These are phyloP conservation scores for Aldabrachelys gigantea DNA, from an alignment of 2,113 vertebrate species.

Conservation along the genomic window DNA sequence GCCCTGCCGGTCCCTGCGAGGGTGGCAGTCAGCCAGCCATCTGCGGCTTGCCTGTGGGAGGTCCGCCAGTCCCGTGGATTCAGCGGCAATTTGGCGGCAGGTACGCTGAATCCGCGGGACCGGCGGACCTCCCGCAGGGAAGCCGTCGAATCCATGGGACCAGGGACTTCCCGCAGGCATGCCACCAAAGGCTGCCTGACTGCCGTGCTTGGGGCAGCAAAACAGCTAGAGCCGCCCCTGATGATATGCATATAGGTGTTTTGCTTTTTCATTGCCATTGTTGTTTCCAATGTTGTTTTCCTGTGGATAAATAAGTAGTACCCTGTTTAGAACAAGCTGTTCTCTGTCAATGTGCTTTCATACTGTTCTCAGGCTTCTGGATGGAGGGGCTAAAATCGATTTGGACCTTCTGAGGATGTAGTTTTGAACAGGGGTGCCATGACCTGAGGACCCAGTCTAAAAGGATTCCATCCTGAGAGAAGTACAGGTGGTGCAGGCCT, in stretches of 20 bases:
- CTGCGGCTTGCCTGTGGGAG: too few species aligned
- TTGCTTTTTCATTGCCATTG: rapidly evolving
- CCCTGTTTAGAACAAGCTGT: not conserved
- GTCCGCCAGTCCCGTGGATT: too few species aligned
- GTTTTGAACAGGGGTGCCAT: not conserved
- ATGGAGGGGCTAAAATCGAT: not conserved
- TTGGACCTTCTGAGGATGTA: not conserved
- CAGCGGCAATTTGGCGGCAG: too few species aligned
- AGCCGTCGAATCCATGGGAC: too few species aligned
- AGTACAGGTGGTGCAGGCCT: not conserved
- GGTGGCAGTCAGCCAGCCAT: too few species aligned
- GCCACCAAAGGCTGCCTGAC: too few species aligned
- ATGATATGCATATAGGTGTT: not conserved
- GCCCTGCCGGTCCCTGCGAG: too few species aligned
- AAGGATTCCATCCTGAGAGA: not conserved
- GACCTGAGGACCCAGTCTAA: not conserved
- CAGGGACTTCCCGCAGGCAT: too few species aligned
- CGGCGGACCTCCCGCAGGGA: too few species aligned
- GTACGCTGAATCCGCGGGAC: too few species aligned
- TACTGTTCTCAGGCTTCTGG: not conserved
- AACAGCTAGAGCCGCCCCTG: not conserved
- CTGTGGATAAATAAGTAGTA: not conserved
- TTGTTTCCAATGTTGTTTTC: not conserved
- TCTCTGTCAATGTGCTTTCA: not conserved
- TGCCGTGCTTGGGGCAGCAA: too few species aligned